Percentiles rank a stretch among this genome's conserved stretches.
Conservation (phyloP, 2,113 vertebrate species). For the Vireo altiloquus region DNA sequence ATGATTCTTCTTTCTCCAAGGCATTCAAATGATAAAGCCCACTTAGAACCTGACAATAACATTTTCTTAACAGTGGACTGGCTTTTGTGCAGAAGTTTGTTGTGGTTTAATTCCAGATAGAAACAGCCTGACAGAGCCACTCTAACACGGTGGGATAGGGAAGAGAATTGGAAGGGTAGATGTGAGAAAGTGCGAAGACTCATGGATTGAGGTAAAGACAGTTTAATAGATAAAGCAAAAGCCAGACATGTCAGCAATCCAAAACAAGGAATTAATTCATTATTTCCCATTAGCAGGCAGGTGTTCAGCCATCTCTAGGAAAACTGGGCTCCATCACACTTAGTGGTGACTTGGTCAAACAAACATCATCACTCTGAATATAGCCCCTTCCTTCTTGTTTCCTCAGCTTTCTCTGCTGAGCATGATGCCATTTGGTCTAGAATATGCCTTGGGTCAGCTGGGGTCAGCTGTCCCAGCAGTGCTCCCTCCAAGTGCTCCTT, state of each 20-base stretch:
- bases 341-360: not conserved
- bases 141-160: not conserved
- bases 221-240: not conserved
- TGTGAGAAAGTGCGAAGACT: not conserved
- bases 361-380: accelerated
- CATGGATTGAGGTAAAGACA: not conserved
- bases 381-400: not conserved
- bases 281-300: not conserved
- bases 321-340: not conserved
- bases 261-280: not conserved
- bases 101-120: not conserved
- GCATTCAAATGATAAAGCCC: not conserved
- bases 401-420: not conserved
- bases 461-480: not conserved
- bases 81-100: not conserved
- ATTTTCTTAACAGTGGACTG: not conserved
- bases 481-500: not conserved
- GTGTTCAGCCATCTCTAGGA: not conserved
- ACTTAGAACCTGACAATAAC: not conserved
- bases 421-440: not conserved
- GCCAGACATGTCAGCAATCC: not conserved
- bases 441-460: not conserved
- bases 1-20: not conserved
- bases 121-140: not conserved
- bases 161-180: not conserved